A percentile compares a stretch with the other conserved stretches of the same genome.
These are phyloP conservation scores for Caradrina kadenii DNA, from an alignment of 2,888 invertebrate species.

Conservation along the genomic window DNA sequence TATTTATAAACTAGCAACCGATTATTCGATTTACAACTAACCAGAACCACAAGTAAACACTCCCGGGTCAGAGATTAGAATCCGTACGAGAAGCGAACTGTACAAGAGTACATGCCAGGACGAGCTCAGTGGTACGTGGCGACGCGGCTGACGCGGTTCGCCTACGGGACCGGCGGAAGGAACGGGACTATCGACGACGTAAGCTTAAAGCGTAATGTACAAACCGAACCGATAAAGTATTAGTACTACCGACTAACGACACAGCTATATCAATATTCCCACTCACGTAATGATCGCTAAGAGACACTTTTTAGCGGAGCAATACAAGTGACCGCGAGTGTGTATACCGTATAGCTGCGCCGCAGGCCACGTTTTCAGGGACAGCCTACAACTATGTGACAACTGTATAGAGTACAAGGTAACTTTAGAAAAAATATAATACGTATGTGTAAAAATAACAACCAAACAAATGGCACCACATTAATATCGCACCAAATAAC, in stretches of 20 bases:
- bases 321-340: constrained; percentile 16
- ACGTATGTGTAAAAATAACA: constrained; percentile 84
- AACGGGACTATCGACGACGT: constrained; percentile 41
- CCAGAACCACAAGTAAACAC: constrained; percentile 53
- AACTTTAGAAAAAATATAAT: constrained; percentile 82
- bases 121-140: constrained; percentile 4
- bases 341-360: constrained; percentile 37
- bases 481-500: constrained; percentile 83
- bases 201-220: constrained; percentile 65
- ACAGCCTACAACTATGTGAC: constrained; percentile 63
- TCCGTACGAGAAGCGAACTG: constrained; percentile 68
- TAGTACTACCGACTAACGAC: constrained; percentile 57
- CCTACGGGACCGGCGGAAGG: constrained; percentile 10
- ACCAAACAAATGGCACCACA: constrained; percentile 88
- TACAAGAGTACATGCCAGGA: constrained; percentile 45
- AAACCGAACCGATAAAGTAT: constrained; percentile 51
- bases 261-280: constrained; percentile 68
- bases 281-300: constrained; percentile 43
- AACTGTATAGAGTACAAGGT: constrained; percentile 76
- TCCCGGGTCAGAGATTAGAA: constrained; percentile 56
- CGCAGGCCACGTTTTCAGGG: constrained; percentile 38
- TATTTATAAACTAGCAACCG: constrained; percentile 83
- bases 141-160: background rate
- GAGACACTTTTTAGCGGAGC: constrained; percentile 41
- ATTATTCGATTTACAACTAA: constrained; percentile 69